Conservation (phyloP, 1,140 invertebrate genomes). For the Plutomurus gul region DNA sequence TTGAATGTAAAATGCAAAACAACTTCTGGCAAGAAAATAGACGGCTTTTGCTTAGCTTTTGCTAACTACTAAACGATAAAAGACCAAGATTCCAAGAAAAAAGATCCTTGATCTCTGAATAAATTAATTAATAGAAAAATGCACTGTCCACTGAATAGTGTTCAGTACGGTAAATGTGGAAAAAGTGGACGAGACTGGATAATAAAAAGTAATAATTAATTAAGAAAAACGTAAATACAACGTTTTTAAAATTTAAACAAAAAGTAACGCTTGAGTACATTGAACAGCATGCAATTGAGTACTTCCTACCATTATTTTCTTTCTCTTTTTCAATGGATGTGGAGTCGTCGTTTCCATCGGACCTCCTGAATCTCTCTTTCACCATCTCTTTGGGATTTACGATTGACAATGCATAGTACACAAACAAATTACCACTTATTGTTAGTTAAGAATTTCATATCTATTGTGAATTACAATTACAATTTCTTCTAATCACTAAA, state of each 20-base stretch:
- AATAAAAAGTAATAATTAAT: not conserved
- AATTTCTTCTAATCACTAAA: not conserved
- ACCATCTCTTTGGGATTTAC: slow-evolving; percentile 30
- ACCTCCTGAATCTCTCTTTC: slow-evolving; percentile 33
- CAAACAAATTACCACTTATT: not conserved
- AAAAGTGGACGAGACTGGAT: too few species aligned
- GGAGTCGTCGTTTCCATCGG: not conserved
- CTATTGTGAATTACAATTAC: not conserved
- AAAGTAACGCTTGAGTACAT: not conserved
- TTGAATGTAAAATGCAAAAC: not conserved
- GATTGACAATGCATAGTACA: slow-evolving; percentile 10
- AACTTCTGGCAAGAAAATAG: slow-evolving; percentile 2
- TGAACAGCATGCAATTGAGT: slow-evolving; percentile 14
- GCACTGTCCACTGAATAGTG: not conserved
- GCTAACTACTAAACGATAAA: not conserved
- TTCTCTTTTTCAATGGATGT: not conserved
- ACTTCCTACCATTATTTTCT: slow-evolving; percentile 19
- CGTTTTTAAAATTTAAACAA: not conserved
- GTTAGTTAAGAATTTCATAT: not conserved
- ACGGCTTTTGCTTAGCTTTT: not conserved
- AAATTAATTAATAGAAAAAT: not conserved
- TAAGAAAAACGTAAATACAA: not conserved
- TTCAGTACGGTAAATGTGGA: too few species aligned
- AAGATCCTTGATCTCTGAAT: not conserved
- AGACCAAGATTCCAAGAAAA: not conserved